Evolutionary conservation across 2,797 vertebrate species (phyloP).

Genomic region (Sebastes minor): DNA sequence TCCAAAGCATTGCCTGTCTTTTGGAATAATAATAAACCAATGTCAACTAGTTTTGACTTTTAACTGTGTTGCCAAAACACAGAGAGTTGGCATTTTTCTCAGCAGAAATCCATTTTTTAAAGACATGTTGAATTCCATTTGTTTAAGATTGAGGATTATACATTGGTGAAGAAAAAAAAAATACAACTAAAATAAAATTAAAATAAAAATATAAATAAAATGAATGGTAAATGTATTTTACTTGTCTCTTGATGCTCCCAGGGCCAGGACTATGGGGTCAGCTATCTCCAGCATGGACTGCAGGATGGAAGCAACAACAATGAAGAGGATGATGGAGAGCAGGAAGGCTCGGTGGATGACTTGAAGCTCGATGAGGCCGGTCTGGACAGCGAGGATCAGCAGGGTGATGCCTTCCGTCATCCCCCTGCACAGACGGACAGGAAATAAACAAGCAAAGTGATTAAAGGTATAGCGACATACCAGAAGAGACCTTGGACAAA

Average conservation of each 20-base stretch:
- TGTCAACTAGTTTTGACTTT: neutral
- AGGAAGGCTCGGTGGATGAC: conserved; percentile 97
- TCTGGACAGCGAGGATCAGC: conserved; percentile 96
- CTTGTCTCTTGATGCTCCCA: conserved; percentile 98
- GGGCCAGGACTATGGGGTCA: conserved; percentile 94
- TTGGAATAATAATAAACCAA: neutral
- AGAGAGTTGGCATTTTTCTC: neutral
- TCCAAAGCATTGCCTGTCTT: neutral
- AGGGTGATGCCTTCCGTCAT: conserved; percentile 98
- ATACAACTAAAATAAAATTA: neutral
- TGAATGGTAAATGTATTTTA: conserved; percentile 62
- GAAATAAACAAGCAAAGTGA: neutral
- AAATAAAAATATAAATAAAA: neutral
- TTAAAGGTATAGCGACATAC: neutral
- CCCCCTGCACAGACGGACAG: conserved; percentile 79
- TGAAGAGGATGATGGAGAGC: conserved; percentile 98
- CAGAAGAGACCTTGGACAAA: neutral
- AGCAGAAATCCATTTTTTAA: neutral
- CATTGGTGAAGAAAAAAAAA: neutral
- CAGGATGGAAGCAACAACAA: conserved; percentile 96
- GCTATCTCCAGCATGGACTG: conserved; percentile 99
- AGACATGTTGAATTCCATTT: neutral
- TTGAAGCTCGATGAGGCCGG: conserved; percentile 96
- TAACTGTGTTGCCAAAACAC: neutral
- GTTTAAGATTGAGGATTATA: neutral